Percentiles rank a stretch among this genome's conserved stretches.
These are phyloP conservation scores for Rhynchophorus ferrugineus DNA, from an alignment of 1,140 invertebrate genomes.

Conservation along the genomic window DNA sequence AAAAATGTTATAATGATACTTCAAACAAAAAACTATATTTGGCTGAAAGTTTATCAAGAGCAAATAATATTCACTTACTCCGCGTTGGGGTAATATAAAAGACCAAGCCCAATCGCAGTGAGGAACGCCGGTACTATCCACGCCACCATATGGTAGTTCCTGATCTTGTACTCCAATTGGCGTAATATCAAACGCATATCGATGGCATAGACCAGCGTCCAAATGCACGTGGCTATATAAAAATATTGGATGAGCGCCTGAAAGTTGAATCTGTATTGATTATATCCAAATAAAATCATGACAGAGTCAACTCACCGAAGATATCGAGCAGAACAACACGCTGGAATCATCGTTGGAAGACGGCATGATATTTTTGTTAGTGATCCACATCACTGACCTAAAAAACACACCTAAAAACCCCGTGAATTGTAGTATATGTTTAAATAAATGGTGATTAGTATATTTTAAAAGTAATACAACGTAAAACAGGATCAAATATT, in stretches of 20 bases:
- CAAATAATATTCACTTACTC: conserved; percentile 55
- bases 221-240: conserved; percentile 75
- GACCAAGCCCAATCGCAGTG: conserved; percentile 57
- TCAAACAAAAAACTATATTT: too few relatives aligned
- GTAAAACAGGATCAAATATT: neutral
- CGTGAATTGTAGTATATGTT: neutral
- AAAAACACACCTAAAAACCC: conserved; percentile 64
- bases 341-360: conserved; percentile 54
- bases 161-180: conserved; percentile 49
- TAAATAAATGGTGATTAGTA: conserved; percentile 1
- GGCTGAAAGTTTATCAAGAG: too few relatives aligned
- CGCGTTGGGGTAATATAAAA: conserved; percentile 68
- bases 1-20: too few relatives aligned
- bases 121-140: conserved; percentile 65
- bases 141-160: conserved; percentile 57
- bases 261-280: conserved; percentile 25
- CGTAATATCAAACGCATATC: conserved; percentile 63
- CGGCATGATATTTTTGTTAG: conserved; percentile 56
- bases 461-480: neutral
- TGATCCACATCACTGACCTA: conserved; percentile 62
- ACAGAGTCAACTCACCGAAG: conserved; percentile 52
- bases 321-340: conserved; percentile 63
- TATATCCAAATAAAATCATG: neutral
- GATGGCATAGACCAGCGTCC: conserved; percentile 75
- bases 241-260: conserved; percentile 80